These are phyloP conservation scores for Tamandua tetradactyla DNA, from an alignment of 2,797 vertebrate genomes.

Conservation along the genomic window DNA sequence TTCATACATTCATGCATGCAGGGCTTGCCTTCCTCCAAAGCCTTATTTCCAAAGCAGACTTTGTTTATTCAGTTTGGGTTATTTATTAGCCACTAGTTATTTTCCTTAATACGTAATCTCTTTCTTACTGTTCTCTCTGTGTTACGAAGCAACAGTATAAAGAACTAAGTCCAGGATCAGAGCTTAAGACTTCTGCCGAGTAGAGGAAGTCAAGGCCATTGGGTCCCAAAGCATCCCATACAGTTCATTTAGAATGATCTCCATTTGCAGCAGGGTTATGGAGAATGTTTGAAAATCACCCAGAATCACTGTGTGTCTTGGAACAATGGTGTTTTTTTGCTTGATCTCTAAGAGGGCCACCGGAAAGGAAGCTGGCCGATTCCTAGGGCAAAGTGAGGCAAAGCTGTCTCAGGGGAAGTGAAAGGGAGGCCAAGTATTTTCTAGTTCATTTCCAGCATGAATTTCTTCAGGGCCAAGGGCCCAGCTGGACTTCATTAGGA, in stretches of 20 bases:
- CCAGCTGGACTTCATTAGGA: constrained; percentile 42
- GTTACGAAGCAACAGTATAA: neutral
- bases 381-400: neutral
- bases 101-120: constrained; percentile 44
- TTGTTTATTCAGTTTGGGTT: constrained; percentile 44
- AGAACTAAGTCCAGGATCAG: neutral
- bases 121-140: constrained; percentile 2
- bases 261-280: neutral
- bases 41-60: constrained; percentile 51
- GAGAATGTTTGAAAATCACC: neutral
- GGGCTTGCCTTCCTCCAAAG: constrained; percentile 56
- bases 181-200: neutral
- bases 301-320: neutral
- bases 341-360: neutral
- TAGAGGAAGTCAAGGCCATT: neutral
- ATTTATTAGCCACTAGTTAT: constrained; percentile 24
- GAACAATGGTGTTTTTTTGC: neutral
- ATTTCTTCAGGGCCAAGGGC: neutral
- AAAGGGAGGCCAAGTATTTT: neutral
- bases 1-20: neutral
- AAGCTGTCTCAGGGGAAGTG: neutral
- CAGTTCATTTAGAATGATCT: neutral
- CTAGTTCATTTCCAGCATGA: neutral
- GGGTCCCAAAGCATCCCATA: neutral
- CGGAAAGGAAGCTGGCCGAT: neutral